Evolutionary conservation across 2,113 vertebrate species (phyloP).

Genomic region (Xiphias gladius): DNA sequence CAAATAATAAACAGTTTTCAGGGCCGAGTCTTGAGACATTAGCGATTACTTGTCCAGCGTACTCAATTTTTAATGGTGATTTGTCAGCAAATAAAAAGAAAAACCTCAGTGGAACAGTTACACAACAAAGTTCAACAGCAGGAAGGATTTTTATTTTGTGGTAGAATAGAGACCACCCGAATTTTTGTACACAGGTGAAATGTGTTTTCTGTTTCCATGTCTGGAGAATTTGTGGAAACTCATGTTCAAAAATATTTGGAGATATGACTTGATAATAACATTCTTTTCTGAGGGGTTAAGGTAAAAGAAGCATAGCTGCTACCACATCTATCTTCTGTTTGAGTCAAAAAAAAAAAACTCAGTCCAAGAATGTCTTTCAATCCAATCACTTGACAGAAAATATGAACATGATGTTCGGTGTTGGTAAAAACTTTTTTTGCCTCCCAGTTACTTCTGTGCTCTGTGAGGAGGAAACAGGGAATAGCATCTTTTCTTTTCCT

Average conservation of each 20-base stretch:
- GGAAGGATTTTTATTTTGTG: not conserved
- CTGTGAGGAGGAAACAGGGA: not conserved
- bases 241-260: not conserved
- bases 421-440: not conserved
- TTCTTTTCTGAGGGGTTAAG: not conserved
- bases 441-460: not conserved
- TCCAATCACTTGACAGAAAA: not conserved
- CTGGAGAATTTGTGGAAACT: not conserved
- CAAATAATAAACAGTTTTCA: conserved; percentile 24
- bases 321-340: not conserved
- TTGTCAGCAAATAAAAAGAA: not conserved
- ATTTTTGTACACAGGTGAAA: not conserved
- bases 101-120: not conserved
- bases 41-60: not conserved
- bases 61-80: conserved; percentile 3
- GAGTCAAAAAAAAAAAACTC: not conserved
- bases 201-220: not conserved
- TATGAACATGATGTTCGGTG: not conserved
- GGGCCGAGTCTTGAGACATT: not conserved
- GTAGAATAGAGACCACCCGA: not conserved
- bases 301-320: not conserved
- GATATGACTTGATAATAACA: not conserved
- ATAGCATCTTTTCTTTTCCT: not conserved
- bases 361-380: not conserved
- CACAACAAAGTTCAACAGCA: not conserved